Base-by-base conservation (phyloP, 2,113 vertebrate genomes). In the Boulengeromyrus knoepffleri region DNA sequence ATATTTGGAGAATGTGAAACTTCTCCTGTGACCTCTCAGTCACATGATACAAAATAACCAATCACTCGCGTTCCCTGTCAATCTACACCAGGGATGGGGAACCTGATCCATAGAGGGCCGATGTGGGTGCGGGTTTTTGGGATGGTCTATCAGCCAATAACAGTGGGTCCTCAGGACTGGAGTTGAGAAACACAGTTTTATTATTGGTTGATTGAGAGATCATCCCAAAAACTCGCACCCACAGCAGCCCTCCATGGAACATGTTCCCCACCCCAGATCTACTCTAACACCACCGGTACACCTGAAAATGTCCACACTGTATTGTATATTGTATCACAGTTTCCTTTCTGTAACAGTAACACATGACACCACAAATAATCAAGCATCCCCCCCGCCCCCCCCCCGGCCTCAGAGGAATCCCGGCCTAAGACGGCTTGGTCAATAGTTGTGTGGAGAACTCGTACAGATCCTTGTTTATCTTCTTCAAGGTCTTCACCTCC, bases 401-500 rank as follows among this genome's bases (percentile, higher is more conserved):
- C 9, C 3, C 21, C 9, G 1, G 9, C 3, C 9, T 47, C 6
- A 19, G 27, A 5, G 15, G 47, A 21, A 17, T 17, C 70, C 49
- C 5, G 4, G 52, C 56, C 83, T 92, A 96, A 89, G 93, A 95
- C 85, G 97, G 96, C 86, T 98, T 97, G 2, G 97, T 98, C 90
- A 99, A 96, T 90, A 99, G 95, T 91, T 96, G 97, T 2, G 96
- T 96, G 1, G 98, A 98, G 93, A 99, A 99, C 92, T 99, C 97
- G 0, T 97, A 99, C 53, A 99, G 95, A 93, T 98, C 97, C 83
- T 98, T 98, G 95, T 99, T 99, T 95, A 99, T 97, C 90, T 98
- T 99, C 90, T 98, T 97, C 92, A 99, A 95, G 62, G 96, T 97
- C 90, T 95, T 96, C 90, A 98, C 97, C 92, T 99, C 98, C 21